phyloP scores from a whole-genome alignment of 64 coral and sea anemone genomes.

The Exaiptasia diaphana region DNA sequence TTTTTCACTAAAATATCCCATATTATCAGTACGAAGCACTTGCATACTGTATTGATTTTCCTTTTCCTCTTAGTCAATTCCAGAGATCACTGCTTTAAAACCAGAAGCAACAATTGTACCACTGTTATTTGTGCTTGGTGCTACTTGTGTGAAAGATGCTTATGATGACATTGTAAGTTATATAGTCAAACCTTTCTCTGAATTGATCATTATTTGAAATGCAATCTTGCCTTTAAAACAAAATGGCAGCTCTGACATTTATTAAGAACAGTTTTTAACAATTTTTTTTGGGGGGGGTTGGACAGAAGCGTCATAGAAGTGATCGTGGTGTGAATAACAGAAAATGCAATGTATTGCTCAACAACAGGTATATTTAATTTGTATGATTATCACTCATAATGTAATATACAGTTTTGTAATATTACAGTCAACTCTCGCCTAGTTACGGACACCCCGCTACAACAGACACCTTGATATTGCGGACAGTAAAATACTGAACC shows the following conservation, averaged over 20 bases:
- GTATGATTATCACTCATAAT: too few relatives aligned
- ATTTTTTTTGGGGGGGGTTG: too few relatives aligned
- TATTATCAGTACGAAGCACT: too few relatives aligned
- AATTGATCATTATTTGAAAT: too few relatives aligned
- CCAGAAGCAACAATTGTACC: slow-evolving; percentile 95
- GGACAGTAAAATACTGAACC: too few relatives aligned
- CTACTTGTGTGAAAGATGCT: slow-evolving; percentile 94
- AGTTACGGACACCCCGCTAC: too few relatives aligned
- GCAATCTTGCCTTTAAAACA: too few relatives aligned
- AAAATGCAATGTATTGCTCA: slow-evolving; percentile 70
- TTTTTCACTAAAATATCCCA: too few relatives aligned
- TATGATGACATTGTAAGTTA: slow-evolving; percentile 93
- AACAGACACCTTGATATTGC: too few relatives aligned
- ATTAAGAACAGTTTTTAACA: too few relatives aligned
- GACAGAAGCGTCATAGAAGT: slow-evolving; percentile 86
- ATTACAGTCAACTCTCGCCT: background rate
- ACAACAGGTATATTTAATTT: slow-evolving; percentile 23
- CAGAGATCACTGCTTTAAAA: slow-evolving; percentile 92
- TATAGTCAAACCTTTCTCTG: background rate
- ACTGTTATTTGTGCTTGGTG: slow-evolving; percentile 70
- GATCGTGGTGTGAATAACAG: slow-evolving; percentile 80
- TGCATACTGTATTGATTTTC: too few relatives aligned
- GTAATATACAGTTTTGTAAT: background rate
- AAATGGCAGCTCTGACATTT: too few relatives aligned
- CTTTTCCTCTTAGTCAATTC: slow-evolving; percentile 82